Conservation (phyloP, 2,113 vertebrate species). For the Nasalis larvatus region DNA sequence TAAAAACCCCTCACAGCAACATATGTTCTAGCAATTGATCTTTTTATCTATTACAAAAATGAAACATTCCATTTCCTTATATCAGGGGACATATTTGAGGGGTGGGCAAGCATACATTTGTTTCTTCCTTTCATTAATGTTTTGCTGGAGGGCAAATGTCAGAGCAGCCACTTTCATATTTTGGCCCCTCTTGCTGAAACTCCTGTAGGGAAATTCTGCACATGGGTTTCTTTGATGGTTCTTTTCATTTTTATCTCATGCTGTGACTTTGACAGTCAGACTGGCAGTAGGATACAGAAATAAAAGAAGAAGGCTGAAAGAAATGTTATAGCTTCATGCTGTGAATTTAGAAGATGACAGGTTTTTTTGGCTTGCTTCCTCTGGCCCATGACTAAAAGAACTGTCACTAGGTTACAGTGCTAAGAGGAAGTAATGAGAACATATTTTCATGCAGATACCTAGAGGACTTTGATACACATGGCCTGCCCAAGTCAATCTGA, state of each 20-base stretch:
- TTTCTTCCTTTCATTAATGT: conserved; percentile 78
- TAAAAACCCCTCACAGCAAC: conserved; percentile 41
- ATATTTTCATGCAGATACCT: conserved; percentile 61
- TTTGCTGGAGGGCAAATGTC: conserved; percentile 78
- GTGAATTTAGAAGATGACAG: conserved; percentile 70
- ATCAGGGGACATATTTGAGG: conserved; percentile 63
- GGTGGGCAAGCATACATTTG: conserved; percentile 57
- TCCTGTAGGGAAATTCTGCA: conserved; percentile 74
- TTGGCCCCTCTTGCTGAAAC: conserved; percentile 67
- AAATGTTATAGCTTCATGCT: conserved; percentile 51
- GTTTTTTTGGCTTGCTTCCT: conserved; percentile 60
- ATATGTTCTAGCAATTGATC: conserved; percentile 32
- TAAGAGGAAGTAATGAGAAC: conserved; percentile 71
- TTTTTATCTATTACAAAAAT: conserved; percentile 60
- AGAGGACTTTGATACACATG: conserved; percentile 25
- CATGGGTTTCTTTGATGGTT: conserved; percentile 73
- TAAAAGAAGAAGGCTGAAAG: conserved; percentile 68
- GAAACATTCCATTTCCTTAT: conserved; percentile 55
- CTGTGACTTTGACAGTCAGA: conserved; percentile 73
- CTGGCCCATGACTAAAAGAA: conserved; percentile 69
- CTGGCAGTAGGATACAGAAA: conserved; percentile 65
- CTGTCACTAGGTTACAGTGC: conserved; percentile 60
- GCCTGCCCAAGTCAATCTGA: neutral
- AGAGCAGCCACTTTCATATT: conserved; percentile 75
- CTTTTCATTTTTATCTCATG: conserved; percentile 75